Evolutionary conservation across 2,113 vertebrate genomes (phyloP), one percentile per base, ranked within the genome.

Genomic region (Sitta europaea): DNA sequence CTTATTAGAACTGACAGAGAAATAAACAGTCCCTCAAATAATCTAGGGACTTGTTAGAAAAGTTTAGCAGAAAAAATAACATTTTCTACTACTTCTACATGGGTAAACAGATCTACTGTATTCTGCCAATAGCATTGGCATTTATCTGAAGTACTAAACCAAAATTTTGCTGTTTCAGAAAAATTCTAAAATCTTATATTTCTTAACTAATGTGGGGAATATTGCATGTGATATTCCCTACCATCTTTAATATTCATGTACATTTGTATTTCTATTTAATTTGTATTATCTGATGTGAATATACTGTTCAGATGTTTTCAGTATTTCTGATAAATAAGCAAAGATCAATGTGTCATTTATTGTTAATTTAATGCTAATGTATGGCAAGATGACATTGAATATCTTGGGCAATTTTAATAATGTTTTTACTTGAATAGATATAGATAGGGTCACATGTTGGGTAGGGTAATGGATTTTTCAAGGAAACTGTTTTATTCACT

Each of bases 401-500:
- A 53, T 75, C 5, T 12, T 43, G 33, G 17, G 17, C 25, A 58
- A 54, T 84, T 42, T 29, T n/a, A 68, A 11, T 29, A 0, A 20
- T 38, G 42, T 61, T 35, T 77, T 31, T 48, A 36, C 11, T 36
- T 35, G 2, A 61, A 40, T 6, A 57, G 18, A 12, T 42, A 53
- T 0, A 36, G 22, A 45, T 21, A 65, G 5, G 48, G 4, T 35
- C 31, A 53, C 7, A 28, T 28, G 3, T 22, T 78, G 13, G 8
- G 7, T 5, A 1, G 5, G 10, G 9, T 8, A 5, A 7, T 33
- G 18, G 3, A 1, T 6, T n/a, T 50, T 57, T 42, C 4, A 1
- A 58, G 20, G 9, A 19, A 5, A 22, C 4, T 22, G 7, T 14
- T 58, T 86, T 28, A 33, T 7, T 17, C 28, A 16, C 13, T 33